These are phyloP conservation scores for Mormyrus iriodes DNA, from an alignment of 2,113 vertebrate species.

Conservation along the genomic window DNA sequence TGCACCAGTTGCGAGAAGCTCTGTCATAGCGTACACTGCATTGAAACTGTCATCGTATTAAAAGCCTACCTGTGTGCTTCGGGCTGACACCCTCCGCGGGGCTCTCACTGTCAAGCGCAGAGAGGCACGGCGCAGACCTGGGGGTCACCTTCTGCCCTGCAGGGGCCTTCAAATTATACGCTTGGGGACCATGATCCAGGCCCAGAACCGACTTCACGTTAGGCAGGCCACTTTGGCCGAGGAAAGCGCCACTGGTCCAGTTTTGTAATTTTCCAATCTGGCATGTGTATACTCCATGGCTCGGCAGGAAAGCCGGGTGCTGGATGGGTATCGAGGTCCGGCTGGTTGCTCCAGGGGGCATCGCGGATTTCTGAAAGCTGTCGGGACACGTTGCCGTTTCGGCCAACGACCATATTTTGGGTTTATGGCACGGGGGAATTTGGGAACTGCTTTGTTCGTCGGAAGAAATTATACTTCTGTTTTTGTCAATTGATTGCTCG, in stretches of 20 bases:
- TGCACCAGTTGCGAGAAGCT: not conserved
- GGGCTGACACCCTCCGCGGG: slow-evolving; percentile 78
- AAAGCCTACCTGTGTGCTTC: slow-evolving; percentile 76
- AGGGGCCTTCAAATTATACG: slow-evolving; percentile 67
- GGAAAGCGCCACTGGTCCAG: slow-evolving; percentile 94
- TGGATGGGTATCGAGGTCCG: slow-evolving; percentile 61
- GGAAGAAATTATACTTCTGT: slow-evolving; percentile 61
- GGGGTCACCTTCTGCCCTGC: slow-evolving; percentile 52
- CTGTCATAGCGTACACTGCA: not conserved
- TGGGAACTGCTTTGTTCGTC: slow-evolving; percentile 67
- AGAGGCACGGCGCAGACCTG: slow-evolving; percentile 62
- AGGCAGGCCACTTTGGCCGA: slow-evolving; percentile 89
- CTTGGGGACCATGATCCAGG: slow-evolving; percentile 69
- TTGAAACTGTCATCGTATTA: not conserved
- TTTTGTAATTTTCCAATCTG: slow-evolving; percentile 96
- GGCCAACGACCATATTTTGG: slow-evolving; percentile 98
- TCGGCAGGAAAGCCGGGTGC: slow-evolving; percentile 88
- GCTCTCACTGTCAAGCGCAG: slow-evolving; percentile 74
- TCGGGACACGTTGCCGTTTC: slow-evolving; percentile 95
- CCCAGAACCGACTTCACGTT: slow-evolving; percentile 89
- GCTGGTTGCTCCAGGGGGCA: slow-evolving; percentile 46
- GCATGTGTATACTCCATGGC: slow-evolving; percentile 96
- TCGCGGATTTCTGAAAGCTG: slow-evolving; percentile 70
- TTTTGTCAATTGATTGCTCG: slow-evolving; percentile 62
- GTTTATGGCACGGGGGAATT: slow-evolving; percentile 78